Evolutionary conservation across 2,888 invertebrate genomes (phyloP).

Genomic region (Argyra leucocephala): DNA sequence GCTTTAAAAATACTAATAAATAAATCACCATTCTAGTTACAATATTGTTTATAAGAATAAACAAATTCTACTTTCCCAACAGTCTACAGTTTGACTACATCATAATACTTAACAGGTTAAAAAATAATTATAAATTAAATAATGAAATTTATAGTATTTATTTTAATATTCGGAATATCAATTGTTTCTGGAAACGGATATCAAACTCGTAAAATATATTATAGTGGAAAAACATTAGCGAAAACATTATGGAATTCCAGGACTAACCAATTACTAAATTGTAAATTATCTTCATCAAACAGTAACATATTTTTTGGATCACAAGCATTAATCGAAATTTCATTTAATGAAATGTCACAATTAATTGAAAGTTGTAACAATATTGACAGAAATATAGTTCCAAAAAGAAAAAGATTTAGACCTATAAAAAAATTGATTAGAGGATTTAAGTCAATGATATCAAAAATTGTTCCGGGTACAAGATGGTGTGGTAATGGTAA

Average conservation of each 20-base stretch:
- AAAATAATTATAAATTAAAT: too few relatives aligned
- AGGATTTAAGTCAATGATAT: neutral
- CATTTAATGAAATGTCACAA: neutral
- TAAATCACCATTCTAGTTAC: too few relatives aligned
- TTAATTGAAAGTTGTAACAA: neutral
- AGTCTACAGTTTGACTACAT: too few relatives aligned
- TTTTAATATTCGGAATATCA: too few relatives aligned
- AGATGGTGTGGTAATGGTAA: constrained; percentile 4
- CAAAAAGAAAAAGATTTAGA: neutral
- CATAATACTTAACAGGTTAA: too few relatives aligned
- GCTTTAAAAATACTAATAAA: too few relatives aligned
- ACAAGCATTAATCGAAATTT: neutral
- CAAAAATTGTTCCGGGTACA: neutral
- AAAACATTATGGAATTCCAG: neutral
- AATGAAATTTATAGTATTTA: too few relatives aligned
- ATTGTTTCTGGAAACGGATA: too few relatives aligned
- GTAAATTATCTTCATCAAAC: neutral
- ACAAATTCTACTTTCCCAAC: too few relatives aligned
- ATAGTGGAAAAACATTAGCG: neutral
- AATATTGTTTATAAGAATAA: too few relatives aligned
- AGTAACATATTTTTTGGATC: neutral
- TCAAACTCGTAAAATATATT: neutral
- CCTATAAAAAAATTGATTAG: too few relatives aligned
- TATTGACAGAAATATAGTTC: neutral
- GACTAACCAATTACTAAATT: neutral